phyloP scores from a whole-genome alignment of 2,113 vertebrate genomes.

The Elaphurus davidianus region DNA sequence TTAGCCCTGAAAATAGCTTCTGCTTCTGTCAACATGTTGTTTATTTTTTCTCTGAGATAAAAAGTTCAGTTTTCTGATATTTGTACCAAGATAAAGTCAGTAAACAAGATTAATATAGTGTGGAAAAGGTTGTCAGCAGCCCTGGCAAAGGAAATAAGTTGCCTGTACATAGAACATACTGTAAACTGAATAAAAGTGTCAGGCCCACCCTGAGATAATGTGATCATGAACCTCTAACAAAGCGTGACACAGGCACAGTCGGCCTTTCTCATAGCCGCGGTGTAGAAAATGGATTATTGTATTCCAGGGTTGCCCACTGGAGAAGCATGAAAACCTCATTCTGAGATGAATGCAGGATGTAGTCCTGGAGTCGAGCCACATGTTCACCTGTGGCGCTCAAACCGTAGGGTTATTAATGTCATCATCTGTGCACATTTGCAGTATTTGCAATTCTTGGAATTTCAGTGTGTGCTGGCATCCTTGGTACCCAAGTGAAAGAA shows the following conservation, averaged over 20 bases:
- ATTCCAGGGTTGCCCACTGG: constrained; percentile 85
- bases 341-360: constrained; percentile 82
- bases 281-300: constrained; percentile 98
- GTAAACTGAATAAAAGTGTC: constrained; percentile 99
- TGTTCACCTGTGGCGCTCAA: constrained; percentile 66
- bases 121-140: constrained; percentile 98
- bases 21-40: constrained; percentile 90
- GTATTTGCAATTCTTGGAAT: neutral
- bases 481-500: no score
- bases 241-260: constrained; percentile 93
- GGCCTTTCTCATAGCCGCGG: constrained; percentile 88
- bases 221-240: constrained; percentile 98
- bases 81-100: constrained; percentile 96
- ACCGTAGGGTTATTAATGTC: constrained; percentile 42
- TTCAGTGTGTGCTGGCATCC: neutral
- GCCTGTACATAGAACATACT: constrained; percentile 91
- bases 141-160: constrained; percentile 94
- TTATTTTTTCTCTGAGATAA: constrained; percentile 90
- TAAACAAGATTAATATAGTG: constrained; percentile 99
- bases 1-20: constrained; percentile 90
- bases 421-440: constrained; percentile 29
- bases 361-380: constrained; percentile 71
- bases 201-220: constrained; percentile 97
- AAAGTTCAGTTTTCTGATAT: constrained; percentile 94
- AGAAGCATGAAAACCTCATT: constrained; percentile 86